Evolutionary conservation across 2,888 invertebrate species (phyloP).

Genomic region (Leptinotarsa peninsularis): DNA sequence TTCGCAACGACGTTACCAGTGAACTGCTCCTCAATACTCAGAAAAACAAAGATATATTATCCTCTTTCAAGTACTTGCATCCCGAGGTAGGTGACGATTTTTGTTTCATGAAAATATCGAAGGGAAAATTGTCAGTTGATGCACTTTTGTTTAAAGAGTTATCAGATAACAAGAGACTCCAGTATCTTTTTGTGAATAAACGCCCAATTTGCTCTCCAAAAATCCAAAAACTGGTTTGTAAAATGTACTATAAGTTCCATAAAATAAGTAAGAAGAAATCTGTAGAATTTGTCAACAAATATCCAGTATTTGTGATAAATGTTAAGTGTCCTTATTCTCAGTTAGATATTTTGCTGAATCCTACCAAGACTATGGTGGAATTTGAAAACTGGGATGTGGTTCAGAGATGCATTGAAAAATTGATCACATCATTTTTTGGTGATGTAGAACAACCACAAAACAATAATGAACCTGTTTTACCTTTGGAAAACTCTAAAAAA

Average conservation of each 20-base stretch:
- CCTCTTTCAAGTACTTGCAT: conserved; percentile 68
- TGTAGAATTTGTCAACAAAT: conserved; percentile 45
- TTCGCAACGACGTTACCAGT: conserved; percentile 75
- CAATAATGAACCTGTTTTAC: conserved; percentile 43
- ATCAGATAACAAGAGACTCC: conserved; percentile 66
- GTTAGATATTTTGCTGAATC: conserved; percentile 68
- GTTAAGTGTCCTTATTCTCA: conserved; percentile 68
- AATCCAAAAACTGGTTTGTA: conserved; percentile 67
- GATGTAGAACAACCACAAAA: conserved; percentile 45
- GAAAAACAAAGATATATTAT: conserved; percentile 70
- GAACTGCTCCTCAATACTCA: conserved; percentile 72
- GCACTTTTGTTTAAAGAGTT: conserved; percentile 71
- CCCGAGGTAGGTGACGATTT: conserved; percentile 64
- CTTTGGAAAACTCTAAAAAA: conserved; percentile 46
- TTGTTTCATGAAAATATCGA: conserved; percentile 62
- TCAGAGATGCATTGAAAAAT: conserved; percentile 63
- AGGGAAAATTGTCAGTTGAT: conserved; percentile 68
- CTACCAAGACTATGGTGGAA: conserved; percentile 68
- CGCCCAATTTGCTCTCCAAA: conserved; percentile 69
- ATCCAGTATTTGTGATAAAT: conserved; percentile 69
- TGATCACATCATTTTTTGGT: conserved; percentile 57
- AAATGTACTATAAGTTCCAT: conserved; percentile 56
- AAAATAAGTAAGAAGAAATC: conserved; percentile 31
- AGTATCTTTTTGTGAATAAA: conserved; percentile 77
- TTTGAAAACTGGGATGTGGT: conserved; percentile 69